Conservation (phyloP, 2,888 invertebrate species). For the Xestia ashworthii region DNA sequence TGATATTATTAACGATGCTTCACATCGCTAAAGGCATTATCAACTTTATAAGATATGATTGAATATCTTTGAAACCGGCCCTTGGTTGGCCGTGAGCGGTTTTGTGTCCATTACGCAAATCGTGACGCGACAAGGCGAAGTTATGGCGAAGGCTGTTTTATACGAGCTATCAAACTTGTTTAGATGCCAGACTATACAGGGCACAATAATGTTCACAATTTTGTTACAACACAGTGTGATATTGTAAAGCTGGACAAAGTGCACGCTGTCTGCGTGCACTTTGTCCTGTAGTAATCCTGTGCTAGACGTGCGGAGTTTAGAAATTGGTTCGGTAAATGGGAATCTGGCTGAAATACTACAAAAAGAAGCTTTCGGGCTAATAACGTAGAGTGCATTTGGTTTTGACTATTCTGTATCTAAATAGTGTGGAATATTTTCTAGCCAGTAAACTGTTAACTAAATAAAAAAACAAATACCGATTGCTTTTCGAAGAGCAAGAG, state of each 20-base stretch:
- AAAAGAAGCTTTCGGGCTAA: constrained; percentile 11
- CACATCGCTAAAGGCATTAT: constrained; percentile 62
- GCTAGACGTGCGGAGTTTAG: constrained; percentile 27
- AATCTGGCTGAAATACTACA: constrained; percentile 2
- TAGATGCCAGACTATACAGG: constrained; percentile 48
- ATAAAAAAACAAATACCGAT: neutral
- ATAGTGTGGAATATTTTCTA: neutral
- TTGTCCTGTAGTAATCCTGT: constrained; percentile 16
- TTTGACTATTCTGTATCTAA: neutral
- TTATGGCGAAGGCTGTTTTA: constrained; percentile 65
- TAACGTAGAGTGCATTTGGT: constrained; percentile 11
- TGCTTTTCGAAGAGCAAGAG: neutral
- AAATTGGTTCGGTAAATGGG: constrained; percentile 26
- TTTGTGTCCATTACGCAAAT: constrained; percentile 72
- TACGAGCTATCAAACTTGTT: constrained; percentile 64
- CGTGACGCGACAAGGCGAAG: constrained; percentile 71
- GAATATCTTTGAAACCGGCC: constrained; percentile 69
- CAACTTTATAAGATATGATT: constrained; percentile 70
- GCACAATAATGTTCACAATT: constrained; percentile 57
- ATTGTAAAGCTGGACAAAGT: constrained; percentile 42
- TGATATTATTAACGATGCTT: constrained; percentile 52
- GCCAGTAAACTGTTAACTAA: neutral
- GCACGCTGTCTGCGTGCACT: constrained; percentile 15
- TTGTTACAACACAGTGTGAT: constrained; percentile 44
- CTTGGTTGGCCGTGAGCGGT: constrained; percentile 67